Evolutionary conservation across 2,797 vertebrate species (phyloP), one percentile per base, ranked within the genome.

Genomic region (Tiaroga cobitis): DNA sequence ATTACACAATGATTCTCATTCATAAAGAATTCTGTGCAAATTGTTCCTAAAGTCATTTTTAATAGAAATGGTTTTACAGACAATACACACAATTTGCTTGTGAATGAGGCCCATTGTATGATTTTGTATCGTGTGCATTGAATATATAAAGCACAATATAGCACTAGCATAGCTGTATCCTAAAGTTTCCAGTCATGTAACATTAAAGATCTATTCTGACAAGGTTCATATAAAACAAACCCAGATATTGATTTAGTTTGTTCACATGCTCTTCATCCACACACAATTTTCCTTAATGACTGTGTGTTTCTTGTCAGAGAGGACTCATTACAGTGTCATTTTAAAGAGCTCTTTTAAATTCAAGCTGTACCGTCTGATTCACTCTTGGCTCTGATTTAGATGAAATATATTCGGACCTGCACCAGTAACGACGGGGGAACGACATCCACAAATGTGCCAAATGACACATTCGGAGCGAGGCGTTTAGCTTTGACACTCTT

Each of bases 261-360:
- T 49, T 56, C 75, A 10, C 5, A 63, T 8, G 15, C 26, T 65
- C 21, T 65, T 49, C 81, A 73, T 11, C 8, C 21, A 13, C 59
- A 63, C 11, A 10, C 24, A 41, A 0, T 63, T 74, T 63, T 73
- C 19, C 39, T 32, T 82, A 61, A 74, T 24, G 63, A 74, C 41
- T 26, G 69, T 59, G 26, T 51, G 34, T 73, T 74, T 73, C 39
- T 74, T 74, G 56, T 74, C 81, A 82, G 69, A 82, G 56, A 11
- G 29, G 21, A 49, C 63, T 78, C 65, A 70, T 81, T 56, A 70
- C 15, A 37, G 43, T 54, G 65, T 70, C 68, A 72, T 74, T 83
- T 46, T 83, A n/a, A 65, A 75, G 43, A 65, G 29, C 19, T n/a
- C 15, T 34, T 83, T 74, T 46, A 37, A 46, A 75, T 73, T 49